Evolutionary conservation across 2,888 invertebrate species (phyloP).

Genomic region (Campoplex nolae): DNA sequence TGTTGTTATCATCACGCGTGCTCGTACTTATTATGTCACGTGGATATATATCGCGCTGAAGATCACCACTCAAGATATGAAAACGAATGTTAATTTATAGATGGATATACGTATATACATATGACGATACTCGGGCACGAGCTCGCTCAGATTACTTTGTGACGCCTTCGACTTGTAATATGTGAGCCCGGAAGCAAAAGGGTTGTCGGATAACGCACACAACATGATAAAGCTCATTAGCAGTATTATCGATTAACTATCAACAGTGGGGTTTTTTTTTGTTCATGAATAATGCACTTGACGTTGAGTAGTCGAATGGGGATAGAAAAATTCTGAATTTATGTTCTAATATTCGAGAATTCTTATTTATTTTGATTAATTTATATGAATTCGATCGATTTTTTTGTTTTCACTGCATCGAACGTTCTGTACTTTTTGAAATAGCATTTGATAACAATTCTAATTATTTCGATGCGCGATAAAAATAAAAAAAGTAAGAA

Average conservation of each 20-base stretch:
- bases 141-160: conserved; percentile 60
- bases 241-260: conserved; percentile 54
- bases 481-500: neutral
- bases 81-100: conserved; percentile 7
- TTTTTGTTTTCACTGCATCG: neutral
- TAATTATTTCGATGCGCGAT: neutral
- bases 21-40: conserved; percentile 62
- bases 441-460: neutral
- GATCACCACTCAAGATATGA: conserved; percentile 55
- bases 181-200: conserved; percentile 59
- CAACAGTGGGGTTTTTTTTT: conserved; percentile 1
- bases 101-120: neutral
- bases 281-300: neutral
- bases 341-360: neutral
- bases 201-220: conserved; percentile 58
- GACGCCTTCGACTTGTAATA: conserved; percentile 58
- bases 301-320: neutral
- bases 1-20: conserved; percentile 63
- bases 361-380: neutral
- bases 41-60: conserved; percentile 46
- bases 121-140: conserved; percentile 49
- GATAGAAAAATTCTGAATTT: neutral
- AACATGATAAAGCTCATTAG: conserved; percentile 65
- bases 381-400: neutral
- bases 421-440: neutral